A percentile compares a stretch with the other conserved stretches of the same genome.
phyloP scores from a whole-genome alignment of 2,888 invertebrate species.

The Caenorhabditis afra region DNA sequence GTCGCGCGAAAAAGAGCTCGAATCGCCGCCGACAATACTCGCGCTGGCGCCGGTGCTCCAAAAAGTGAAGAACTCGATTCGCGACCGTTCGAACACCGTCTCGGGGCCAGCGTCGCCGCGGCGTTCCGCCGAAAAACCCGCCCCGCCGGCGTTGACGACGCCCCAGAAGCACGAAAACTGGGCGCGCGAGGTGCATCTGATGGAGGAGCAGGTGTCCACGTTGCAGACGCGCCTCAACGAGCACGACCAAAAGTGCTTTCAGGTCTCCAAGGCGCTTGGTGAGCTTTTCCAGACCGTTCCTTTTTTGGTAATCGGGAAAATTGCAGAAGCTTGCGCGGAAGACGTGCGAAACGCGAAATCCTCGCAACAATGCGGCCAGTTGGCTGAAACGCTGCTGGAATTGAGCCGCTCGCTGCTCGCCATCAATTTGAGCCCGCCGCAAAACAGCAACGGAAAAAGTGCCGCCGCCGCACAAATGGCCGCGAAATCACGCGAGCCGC shows the following conservation, averaged over 20 bases:
- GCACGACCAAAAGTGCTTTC: slow-evolving; percentile 64
- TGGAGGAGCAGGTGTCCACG: slow-evolving; percentile 79
- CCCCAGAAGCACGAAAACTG: slow-evolving; percentile 23
- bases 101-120: slow-evolving; percentile 42
- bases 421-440: slow-evolving; percentile 18
- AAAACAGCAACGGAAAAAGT: neutral
- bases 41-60: slow-evolving; percentile 37
- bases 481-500: slow-evolving; percentile 8
- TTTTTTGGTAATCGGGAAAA: too few relatives aligned
- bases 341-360: slow-evolving; percentile 41
- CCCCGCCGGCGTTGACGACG: neutral
- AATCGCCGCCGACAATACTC: slow-evolving; percentile 40
- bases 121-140: slow-evolving; percentile 12
- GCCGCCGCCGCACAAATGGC: neutral
- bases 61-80: slow-evolving; percentile 48
- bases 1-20: neutral
- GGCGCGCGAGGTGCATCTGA: slow-evolving; percentile 77
- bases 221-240: slow-evolving; percentile 81
- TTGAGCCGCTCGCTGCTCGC: slow-evolving; percentile 36
- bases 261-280: slow-evolving; percentile 51
- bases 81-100: slow-evolving; percentile 50
- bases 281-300: too few relatives aligned
- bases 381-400: slow-evolving; percentile 29
- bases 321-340: slow-evolving; percentile 43
- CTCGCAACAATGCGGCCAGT: slow-evolving; percentile 20